Evolutionary conservation across 2,888 invertebrate genomes (phyloP).

Genomic region (Ypsolopha scabrella): DNA sequence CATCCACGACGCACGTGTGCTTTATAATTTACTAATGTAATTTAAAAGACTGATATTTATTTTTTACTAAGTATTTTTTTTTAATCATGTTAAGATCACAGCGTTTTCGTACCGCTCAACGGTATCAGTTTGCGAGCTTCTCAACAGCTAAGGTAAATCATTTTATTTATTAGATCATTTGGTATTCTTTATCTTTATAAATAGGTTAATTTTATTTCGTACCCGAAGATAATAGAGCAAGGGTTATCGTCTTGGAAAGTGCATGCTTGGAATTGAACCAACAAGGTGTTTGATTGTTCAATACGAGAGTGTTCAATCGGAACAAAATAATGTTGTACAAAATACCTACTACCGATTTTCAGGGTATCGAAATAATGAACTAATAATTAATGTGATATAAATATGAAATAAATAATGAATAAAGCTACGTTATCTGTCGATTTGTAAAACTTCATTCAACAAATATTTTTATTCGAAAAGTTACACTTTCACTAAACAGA

Average conservation of each 20-base stretch:
- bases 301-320: background rate
- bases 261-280: background rate
- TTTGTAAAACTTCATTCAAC: too few species aligned
- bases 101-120: background rate
- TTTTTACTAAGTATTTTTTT: background rate
- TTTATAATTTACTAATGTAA: background rate
- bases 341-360: too few species aligned
- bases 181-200: background rate
- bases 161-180: background rate
- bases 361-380: too few species aligned
- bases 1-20: background rate
- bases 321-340: too few species aligned
- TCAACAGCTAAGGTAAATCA: constrained; percentile 2
- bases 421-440: too few species aligned
- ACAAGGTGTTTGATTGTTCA: background rate
- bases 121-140: background rate
- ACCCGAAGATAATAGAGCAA: too few species aligned
- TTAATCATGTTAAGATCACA: constrained; percentile 1
- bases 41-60: background rate
- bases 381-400: too few species aligned
- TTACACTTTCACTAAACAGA: too few species aligned
- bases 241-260: background rate
- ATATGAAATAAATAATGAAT: too few species aligned
- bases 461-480: too few species aligned
- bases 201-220: background rate